Conservation (phyloP, 2,888 invertebrate genomes). For the Nomada ferruginata region DNA sequence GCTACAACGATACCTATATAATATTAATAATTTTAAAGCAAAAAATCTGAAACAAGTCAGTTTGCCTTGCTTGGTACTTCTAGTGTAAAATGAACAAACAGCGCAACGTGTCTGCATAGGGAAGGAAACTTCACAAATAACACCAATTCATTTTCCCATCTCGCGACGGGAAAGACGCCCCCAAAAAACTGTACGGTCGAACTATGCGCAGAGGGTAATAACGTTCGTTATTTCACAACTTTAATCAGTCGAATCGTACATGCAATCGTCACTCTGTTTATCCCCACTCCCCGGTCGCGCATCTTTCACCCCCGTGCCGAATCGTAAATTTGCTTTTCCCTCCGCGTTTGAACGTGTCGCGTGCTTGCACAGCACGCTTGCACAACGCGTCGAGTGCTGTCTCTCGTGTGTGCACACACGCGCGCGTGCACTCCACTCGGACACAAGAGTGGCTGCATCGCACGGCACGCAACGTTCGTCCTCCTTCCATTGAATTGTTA, state of each 20-base stretch:
- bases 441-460: constrained; percentile 32
- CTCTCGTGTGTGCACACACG: constrained; percentile 16
- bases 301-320: constrained; percentile 33
- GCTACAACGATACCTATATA: no score
- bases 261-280: background rate
- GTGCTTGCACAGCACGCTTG: constrained; percentile 41
- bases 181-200: no score
- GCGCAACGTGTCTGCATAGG: no score
- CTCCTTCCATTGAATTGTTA: constrained; percentile 48
- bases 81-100: no score
- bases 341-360: constrained; percentile 45
- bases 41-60: no score
- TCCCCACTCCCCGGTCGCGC: background rate
- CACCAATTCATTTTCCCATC: no score
- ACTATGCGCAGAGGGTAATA: no score
- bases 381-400: constrained; percentile 32
- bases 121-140: no score
- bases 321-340: constrained; percentile 65
- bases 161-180: no score
- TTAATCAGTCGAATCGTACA: constrained; percentile 14
- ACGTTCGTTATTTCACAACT: no score
- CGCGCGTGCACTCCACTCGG: constrained; percentile 24
- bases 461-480: constrained; percentile 43
- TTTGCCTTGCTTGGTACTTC: no score
- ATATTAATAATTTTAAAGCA: no score